These are phyloP conservation scores for Triplophysa yarkandensis DNA, from an alignment of 2,797 vertebrate genomes.

Conservation along the genomic window DNA sequence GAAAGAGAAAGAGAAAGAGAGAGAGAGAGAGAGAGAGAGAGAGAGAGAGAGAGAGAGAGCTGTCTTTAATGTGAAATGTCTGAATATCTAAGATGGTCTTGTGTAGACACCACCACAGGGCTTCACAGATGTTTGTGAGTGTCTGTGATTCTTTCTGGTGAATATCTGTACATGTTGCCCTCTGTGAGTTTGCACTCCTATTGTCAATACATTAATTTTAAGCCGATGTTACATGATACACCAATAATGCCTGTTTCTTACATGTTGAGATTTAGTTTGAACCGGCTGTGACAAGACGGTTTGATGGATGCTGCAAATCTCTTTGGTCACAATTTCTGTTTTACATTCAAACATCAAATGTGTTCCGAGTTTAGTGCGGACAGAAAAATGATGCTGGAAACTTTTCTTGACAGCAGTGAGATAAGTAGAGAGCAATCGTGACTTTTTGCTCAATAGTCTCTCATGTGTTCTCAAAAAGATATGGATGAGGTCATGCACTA, in stretches of 20 bases:
- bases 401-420: slow-evolving; percentile 1
- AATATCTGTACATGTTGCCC: slow-evolving; percentile 6
- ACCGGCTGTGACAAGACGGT: neutral
- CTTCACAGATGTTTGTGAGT: neutral
- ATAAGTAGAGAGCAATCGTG: neutral
- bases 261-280: neutral
- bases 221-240: slow-evolving; percentile 48
- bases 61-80: slow-evolving; percentile 50
- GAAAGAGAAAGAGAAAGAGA: no score
- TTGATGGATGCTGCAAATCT: neutral
- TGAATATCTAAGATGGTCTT: slow-evolving; percentile 31
- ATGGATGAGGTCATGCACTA: neutral
- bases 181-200: slow-evolving; percentile 29
- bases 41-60: slow-evolving; percentile 13
- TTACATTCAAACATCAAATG: neutral
- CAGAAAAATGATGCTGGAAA: neutral
- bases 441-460: neutral
- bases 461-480: neutral
- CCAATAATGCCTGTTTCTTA: slow-evolving; percentile 39
- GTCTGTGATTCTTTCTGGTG: slow-evolving; percentile 6
- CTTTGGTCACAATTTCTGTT: neutral
- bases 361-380: neutral
- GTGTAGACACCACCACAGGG: slow-evolving; percentile 23
- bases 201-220: neutral
- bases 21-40: neutral